phyloP scores from a whole-genome alignment of 2,888 invertebrate species.

The Dioctria rufipes region DNA sequence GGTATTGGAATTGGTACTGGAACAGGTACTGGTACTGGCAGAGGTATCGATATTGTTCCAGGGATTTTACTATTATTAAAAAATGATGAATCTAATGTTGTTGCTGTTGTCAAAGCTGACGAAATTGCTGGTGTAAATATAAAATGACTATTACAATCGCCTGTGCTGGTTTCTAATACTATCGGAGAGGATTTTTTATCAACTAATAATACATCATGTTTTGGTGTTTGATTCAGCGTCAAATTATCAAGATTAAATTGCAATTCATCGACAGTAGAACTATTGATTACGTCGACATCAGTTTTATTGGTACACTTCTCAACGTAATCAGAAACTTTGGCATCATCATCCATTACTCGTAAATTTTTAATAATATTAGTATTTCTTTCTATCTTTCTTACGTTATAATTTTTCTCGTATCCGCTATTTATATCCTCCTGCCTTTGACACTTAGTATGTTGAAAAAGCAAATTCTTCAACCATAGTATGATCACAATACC shows the following conservation, averaged over 20 bases:
- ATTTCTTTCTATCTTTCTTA: not conserved
- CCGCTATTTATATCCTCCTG: not conserved
- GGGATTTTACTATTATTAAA: not conserved
- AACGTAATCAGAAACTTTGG: not conserved
- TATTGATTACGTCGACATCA: not conserved
- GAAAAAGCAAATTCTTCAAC: slow-evolving; percentile 39
- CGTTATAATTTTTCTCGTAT: not conserved
- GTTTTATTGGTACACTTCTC: not conserved
- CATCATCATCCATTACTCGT: not conserved
- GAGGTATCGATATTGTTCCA: slow-evolving; percentile 18
- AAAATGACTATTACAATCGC: slow-evolving; percentile 18
- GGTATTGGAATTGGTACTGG: slow-evolving; percentile 49
- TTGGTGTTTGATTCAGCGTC: slow-evolving; percentile 22
- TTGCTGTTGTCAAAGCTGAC: slow-evolving; percentile 4
- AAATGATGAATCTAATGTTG: not conserved
- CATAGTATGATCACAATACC: slow-evolving; percentile 27
- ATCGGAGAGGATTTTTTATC: slow-evolving; percentile 51
- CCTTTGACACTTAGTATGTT: slow-evolving; percentile 1
- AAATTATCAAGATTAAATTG: slow-evolving; percentile 41
- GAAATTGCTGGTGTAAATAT: slow-evolving; percentile 29
- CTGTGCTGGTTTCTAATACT: slow-evolving; percentile 26
- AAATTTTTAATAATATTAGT: not conserved
- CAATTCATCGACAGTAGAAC: not conserved
- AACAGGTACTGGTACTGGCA: slow-evolving; percentile 33
- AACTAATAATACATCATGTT: slow-evolving; percentile 31